Percentiles rank a stretch among this genome's conserved stretches.
phyloP scores from a whole-genome alignment of 2,797 vertebrate species.

The Adelosebastes latens region DNA sequence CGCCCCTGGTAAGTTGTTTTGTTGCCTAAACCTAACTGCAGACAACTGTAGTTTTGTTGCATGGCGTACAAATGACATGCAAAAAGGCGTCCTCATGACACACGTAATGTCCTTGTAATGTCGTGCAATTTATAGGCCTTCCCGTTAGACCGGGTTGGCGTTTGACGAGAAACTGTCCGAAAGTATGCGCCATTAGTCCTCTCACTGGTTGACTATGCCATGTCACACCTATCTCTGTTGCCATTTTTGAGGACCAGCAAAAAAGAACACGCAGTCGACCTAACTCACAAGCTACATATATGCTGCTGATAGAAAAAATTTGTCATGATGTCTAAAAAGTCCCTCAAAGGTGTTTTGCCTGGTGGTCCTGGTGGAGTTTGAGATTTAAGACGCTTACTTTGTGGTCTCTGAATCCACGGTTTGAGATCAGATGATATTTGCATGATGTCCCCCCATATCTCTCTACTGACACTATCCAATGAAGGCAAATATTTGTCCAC shows the following conservation, averaged over 20 bases:
- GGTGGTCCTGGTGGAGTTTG: not conserved
- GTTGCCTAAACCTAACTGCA: not conserved
- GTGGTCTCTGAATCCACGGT: not conserved
- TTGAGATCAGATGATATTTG: not conserved
- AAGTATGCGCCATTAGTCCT: not conserved
- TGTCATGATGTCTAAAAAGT: not conserved
- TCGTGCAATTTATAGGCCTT: too few relatives aligned
- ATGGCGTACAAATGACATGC: too few relatives aligned
- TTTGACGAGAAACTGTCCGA: not conserved
- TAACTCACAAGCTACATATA: not conserved
- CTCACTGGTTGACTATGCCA: not conserved
- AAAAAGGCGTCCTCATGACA: too few relatives aligned
- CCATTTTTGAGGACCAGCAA: not conserved
- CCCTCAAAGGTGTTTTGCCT: not conserved
- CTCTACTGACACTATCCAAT: not conserved
- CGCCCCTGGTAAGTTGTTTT: too few relatives aligned
- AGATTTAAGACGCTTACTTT: not conserved
- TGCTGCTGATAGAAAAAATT: not conserved
- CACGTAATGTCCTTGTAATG: too few relatives aligned
- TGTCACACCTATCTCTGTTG: not conserved
- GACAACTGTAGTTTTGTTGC: not conserved
- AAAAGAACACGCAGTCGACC: not conserved
- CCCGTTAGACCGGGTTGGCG: too few relatives aligned
- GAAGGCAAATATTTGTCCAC: not conserved
- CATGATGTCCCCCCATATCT: not conserved